phyloP scores from a whole-genome alignment of 30 jellyfish, hydroid and myxozoan species.

The Turritopsis rubra region DNA sequence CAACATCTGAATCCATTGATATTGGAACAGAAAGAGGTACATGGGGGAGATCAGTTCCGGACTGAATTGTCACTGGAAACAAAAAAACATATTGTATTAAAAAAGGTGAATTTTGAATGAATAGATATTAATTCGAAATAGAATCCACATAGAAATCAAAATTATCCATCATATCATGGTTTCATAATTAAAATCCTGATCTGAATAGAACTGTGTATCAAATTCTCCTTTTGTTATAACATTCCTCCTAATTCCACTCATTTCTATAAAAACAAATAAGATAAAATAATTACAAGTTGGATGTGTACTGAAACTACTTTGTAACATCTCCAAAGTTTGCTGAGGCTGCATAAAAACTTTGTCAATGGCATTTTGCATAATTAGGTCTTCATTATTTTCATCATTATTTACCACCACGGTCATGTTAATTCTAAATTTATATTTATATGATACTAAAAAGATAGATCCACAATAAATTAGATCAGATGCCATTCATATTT shows the following conservation, averaged over 20 bases:
- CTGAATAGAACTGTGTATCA: too few relatives aligned
- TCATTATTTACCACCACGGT: neutral
- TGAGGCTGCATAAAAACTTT: neutral
- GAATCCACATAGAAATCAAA: too few relatives aligned
- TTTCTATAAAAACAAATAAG: neutral
- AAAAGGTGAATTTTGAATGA: too few relatives aligned
- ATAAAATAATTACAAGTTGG: neutral
- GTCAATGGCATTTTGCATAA: neutral
- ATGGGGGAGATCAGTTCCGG: neutral
- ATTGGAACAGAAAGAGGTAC: neutral
- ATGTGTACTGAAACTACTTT: neutral
- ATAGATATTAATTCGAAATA: too few relatives aligned
- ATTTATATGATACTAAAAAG: neutral
- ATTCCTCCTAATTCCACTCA: too few relatives aligned
- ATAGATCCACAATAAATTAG: neutral
- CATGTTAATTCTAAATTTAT: neutral
- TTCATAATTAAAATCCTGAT: too few relatives aligned
- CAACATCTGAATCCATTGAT: neutral
- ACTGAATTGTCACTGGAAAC: neutral
- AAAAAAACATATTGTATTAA: too few relatives aligned
- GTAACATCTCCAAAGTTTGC: constrained; percentile 5
- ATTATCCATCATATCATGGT: too few relatives aligned
- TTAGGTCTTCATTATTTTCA: neutral
- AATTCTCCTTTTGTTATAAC: too few relatives aligned
- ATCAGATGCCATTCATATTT: too few relatives aligned